A percentile compares a stretch with the other conserved stretches of the same genome.
phyloP scores from a whole-genome alignment of 1,140 invertebrate genomes.

The Drosophila mauritiana region DNA sequence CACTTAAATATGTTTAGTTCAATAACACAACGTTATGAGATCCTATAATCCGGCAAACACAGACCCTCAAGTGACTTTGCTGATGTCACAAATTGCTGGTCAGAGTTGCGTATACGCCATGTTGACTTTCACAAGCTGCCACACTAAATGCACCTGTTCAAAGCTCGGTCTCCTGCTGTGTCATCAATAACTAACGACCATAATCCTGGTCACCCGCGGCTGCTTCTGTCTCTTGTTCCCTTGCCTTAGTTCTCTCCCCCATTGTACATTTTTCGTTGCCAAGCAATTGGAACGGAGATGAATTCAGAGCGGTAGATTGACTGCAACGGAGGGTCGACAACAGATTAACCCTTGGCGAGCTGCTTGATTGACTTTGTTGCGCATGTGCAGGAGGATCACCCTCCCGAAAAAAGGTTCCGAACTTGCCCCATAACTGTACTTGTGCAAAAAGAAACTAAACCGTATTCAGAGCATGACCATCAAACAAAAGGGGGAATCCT shows the following conservation, averaged over 20 bases:
- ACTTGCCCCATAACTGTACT: slow-evolving; percentile 44
- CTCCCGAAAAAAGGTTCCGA: slow-evolving; percentile 21
- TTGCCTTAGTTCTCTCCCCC: not conserved
- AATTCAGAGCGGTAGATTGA: slow-evolving; percentile 18
- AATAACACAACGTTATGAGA: too few relatives aligned
- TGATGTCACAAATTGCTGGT: slow-evolving; percentile 9
- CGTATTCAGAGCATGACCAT: slow-evolving; percentile 65
- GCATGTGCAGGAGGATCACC: slow-evolving; percentile 47
- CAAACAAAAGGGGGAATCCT: slow-evolving; percentile 21
- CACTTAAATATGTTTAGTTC: too few relatives aligned
- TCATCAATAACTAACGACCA: slow-evolving; percentile 51
- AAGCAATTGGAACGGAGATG: slow-evolving; percentile 39
- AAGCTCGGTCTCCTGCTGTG: slow-evolving; percentile 24
- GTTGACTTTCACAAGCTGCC: slow-evolving; percentile 12
- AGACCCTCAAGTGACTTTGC: not conserved
- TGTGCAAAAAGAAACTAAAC: slow-evolving; percentile 1
- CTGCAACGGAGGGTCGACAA: slow-evolving; percentile 1
- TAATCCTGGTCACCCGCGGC: slow-evolving; percentile 42
- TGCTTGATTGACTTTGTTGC: slow-evolving; percentile 38
- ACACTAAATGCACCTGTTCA: slow-evolving; percentile 31
- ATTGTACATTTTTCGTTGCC: slow-evolving; percentile 2
- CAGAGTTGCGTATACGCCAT: slow-evolving; percentile 33
- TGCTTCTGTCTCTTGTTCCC: not conserved
- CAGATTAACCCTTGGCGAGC: slow-evolving; percentile 25
- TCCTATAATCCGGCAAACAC: not conserved